These are phyloP conservation scores for Trisateles emortualis DNA, from an alignment of 2,888 invertebrate genomes.

Conservation along the genomic window DNA sequence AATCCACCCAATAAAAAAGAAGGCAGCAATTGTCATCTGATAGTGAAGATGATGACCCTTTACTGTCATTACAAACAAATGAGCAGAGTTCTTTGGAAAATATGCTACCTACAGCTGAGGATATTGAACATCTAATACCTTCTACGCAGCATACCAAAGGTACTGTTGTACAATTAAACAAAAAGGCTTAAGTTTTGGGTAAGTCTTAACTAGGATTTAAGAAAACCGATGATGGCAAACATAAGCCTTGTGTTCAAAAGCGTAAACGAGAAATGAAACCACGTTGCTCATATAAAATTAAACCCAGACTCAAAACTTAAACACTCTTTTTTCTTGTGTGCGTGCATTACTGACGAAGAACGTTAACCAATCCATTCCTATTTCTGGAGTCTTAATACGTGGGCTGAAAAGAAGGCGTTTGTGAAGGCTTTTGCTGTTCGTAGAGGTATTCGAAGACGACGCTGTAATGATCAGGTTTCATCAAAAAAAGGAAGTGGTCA, in stretches of 20 bases:
- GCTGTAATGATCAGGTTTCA: not conserved
- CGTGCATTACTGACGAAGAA: too few species aligned
- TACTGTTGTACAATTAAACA: slow-evolving; percentile 4
- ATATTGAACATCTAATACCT: slow-evolving; percentile 5
- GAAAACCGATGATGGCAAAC: slow-evolving; percentile 4
- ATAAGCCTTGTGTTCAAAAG: too few species aligned
- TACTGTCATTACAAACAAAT: slow-evolving; percentile 6
- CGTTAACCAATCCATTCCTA: not conserved
- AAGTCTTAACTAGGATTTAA: slow-evolving; percentile 12
- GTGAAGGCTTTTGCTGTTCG: not conserved
- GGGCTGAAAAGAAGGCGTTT: slow-evolving; percentile 5
- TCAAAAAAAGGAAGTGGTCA: not conserved
- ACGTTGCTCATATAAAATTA: not conserved
- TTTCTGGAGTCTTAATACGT: not conserved
- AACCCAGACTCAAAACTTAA: not conserved
- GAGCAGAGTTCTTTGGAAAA: slow-evolving; percentile 10
- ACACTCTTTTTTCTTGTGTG: not conserved
- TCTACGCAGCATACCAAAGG: not conserved
- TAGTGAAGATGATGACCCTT: slow-evolving; percentile 10
- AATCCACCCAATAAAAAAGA: slow-evolving; percentile 6
- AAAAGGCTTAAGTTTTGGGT: not conserved
- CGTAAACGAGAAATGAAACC: not conserved
- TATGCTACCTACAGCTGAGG: slow-evolving; percentile 8
- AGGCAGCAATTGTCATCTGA: slow-evolving; percentile 9
- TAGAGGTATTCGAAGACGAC: not conserved